These are phyloP conservation scores for Caenorhabditis afra DNA, from an alignment of 2,888 invertebrate species.

Conservation along the genomic window DNA sequence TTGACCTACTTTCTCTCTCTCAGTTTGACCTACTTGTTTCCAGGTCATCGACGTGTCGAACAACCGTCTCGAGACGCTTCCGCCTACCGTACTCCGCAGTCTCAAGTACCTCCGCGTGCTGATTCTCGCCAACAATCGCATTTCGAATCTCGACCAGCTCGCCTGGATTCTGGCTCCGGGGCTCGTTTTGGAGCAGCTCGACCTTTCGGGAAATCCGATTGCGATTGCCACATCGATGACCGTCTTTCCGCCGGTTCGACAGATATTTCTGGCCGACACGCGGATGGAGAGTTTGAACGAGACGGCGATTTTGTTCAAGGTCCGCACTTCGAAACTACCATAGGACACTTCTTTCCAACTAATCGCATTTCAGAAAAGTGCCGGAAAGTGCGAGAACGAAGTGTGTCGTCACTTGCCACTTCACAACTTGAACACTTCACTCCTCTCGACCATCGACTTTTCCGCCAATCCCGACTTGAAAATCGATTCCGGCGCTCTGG, in stretches of 20 bases:
- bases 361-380: constrained; percentile 34
- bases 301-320: constrained; percentile 67
- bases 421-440: constrained; percentile 48
- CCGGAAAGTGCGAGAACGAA: constrained; percentile 45
- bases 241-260: constrained; percentile 68
- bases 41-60: constrained; percentile 66
- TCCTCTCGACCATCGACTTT: constrained; percentile 69
- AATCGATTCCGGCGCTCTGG: constrained; percentile 63
- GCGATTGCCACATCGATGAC: constrained; percentile 59
- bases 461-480: constrained; percentile 66
- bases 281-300: constrained; percentile 67
- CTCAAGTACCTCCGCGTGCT: constrained; percentile 67
- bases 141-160: constrained; percentile 67
- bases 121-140: constrained; percentile 70
- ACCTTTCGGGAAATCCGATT: constrained; percentile 72
- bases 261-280: constrained; percentile 69
- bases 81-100: constrained; percentile 69
- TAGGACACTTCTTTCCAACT: neutral
- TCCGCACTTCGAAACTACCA: constrained; percentile 5
- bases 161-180: constrained; percentile 69
- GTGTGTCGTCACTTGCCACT: constrained; percentile 50
- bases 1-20: neutral
- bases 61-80: constrained; percentile 72
- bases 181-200: constrained; percentile 70
- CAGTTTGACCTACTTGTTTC: neutral